Evolutionary conservation across 1,140 invertebrate species (phyloP).

Genomic region (Bradynema listronoti): DNA sequence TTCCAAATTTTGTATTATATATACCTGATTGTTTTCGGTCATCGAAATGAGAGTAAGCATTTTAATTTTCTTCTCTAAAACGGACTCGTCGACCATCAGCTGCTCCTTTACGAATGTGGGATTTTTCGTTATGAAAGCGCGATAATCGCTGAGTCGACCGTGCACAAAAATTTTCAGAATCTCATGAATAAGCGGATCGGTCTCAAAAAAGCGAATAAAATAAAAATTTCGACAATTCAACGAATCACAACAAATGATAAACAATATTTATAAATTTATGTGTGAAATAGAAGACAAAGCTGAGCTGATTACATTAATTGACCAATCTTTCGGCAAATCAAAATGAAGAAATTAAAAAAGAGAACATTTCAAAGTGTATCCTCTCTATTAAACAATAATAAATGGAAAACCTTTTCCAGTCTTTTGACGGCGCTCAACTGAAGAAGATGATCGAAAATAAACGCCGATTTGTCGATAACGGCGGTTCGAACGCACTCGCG

Average conservation of each 20-base stretch:
- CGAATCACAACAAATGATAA: neutral
- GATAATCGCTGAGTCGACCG: slow-evolving; percentile 46
- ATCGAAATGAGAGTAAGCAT: slow-evolving; percentile 53
- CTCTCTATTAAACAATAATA: neutral
- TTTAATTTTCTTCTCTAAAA: slow-evolving; percentile 51
- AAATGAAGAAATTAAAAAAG: too few relatives aligned
- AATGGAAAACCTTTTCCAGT: slow-evolving; percentile 31
- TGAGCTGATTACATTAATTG: neutral
- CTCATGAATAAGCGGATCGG: slow-evolving; percentile 45
- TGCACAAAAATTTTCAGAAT: slow-evolving; percentile 44
- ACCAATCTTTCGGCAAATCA: too few relatives aligned
- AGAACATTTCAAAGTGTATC: neutral
- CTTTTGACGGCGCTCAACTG: slow-evolving; percentile 45
- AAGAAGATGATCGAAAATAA: slow-evolving; percentile 52
- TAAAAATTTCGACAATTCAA: neutral
- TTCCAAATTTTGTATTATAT: slow-evolving; percentile 2
- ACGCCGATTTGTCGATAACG: slow-evolving; percentile 47
- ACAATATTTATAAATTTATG: neutral
- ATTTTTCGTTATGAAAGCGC: slow-evolving; percentile 39
- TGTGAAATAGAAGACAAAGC: neutral
- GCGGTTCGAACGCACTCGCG: slow-evolving; percentile 53
- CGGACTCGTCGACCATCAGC: slow-evolving; percentile 42
- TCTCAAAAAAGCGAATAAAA: slow-evolving; percentile 12
- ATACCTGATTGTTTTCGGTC: slow-evolving; percentile 48
- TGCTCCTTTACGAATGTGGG: slow-evolving; percentile 47